phyloP scores from a whole-genome alignment of 2,113 vertebrate genomes.

The Dolichotis patagonum region DNA sequence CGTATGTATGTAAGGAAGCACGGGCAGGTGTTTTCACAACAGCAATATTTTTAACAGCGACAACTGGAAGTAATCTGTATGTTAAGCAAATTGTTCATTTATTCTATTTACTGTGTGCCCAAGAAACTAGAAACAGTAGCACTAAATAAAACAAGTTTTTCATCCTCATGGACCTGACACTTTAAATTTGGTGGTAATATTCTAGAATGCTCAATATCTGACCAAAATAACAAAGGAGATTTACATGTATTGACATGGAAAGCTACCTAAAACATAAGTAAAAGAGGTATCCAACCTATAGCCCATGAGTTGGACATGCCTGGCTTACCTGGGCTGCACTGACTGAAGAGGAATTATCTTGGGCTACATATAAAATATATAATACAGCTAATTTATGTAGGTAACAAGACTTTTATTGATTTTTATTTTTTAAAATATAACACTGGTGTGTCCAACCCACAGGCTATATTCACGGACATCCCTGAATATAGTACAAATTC shows the following conservation, averaged over 20 bases:
- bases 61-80: not conserved
- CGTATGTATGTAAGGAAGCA: not conserved
- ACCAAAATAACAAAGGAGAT: not conserved
- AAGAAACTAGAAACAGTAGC: not conserved
- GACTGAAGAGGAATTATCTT: not conserved
- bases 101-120: not conserved
- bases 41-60: not conserved
- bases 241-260: not conserved
- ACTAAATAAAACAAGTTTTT: not conserved
- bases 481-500: not conserved
- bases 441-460: not conserved
- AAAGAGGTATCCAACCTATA: not conserved
- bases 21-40: not conserved
- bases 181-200: constrained; percentile 28
- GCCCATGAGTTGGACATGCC: not conserved
- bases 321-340: not conserved
- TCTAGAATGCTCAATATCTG: constrained; percentile 20
- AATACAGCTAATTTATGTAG: not conserved
- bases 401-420: not conserved
- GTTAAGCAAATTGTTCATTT: not conserved
- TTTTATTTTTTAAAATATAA: not conserved
- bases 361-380: not conserved
- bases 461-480: not conserved
- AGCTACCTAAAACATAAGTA: not conserved
- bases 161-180: not conserved